Evolutionary conservation across 2,113 vertebrate species (phyloP).

Genomic region (Stigmatopora argus): DNA sequence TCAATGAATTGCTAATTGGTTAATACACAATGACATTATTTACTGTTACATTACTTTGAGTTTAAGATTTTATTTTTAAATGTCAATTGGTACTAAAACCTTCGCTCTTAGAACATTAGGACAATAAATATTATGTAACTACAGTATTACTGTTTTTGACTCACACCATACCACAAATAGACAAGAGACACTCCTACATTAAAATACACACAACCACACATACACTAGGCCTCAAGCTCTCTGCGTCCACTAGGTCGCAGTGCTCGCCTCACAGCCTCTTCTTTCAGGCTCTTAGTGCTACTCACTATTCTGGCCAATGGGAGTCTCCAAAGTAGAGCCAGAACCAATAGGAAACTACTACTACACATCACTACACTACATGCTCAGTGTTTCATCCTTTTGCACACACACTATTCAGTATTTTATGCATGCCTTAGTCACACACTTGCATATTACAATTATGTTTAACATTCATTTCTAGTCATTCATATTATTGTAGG

Average conservation of each 20-base stretch:
- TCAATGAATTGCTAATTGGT: no score
- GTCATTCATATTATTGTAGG: slow-evolving; percentile 58
- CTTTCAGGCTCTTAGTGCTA: slow-evolving; percentile 25
- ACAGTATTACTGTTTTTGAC: no score
- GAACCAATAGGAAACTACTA: slow-evolving; percentile 54
- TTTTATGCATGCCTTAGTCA: slow-evolving; percentile 46
- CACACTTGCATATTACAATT: slow-evolving; percentile 59
- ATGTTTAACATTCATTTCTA: slow-evolving; percentile 41
- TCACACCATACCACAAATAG: no score
- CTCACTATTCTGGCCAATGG: slow-evolving; percentile 45
- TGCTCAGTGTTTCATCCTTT: background rate
- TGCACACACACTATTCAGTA: no score
- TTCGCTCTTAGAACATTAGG: no score
- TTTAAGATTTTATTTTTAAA: no score
- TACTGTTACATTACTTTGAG: no score
- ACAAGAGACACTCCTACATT: no score
- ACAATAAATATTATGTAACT: no score
- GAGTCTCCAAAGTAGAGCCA: slow-evolving; percentile 22
- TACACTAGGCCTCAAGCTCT: background rate
- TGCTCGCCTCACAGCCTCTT: slow-evolving; percentile 56
- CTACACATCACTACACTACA: background rate
- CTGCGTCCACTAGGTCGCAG: slow-evolving; percentile 68
- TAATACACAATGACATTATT: no score
- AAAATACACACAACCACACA: background rate
- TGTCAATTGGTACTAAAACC: no score